Evolutionary conservation across 2,113 vertebrate species (phyloP).

Genomic region (Rhombomys opimus): DNA sequence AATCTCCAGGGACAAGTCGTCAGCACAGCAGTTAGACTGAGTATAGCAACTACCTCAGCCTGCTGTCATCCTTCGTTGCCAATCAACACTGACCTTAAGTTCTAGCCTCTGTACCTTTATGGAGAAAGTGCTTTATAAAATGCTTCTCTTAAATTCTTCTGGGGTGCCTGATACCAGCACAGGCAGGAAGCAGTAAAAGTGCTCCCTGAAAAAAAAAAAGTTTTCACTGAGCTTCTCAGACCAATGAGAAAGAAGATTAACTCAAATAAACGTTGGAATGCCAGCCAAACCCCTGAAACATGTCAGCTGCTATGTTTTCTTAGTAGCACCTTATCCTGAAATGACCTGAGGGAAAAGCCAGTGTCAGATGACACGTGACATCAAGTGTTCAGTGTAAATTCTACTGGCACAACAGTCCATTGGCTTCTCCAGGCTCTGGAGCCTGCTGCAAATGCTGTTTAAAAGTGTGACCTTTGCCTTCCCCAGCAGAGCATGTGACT

Average conservation of each 20-base stretch:
- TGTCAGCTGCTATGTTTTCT: slow-evolving; percentile 68
- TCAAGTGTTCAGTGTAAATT: slow-evolving; percentile 38
- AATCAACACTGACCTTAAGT: slow-evolving; percentile 47
- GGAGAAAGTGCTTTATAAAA: slow-evolving; percentile 40
- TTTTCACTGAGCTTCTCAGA: slow-evolving; percentile 55
- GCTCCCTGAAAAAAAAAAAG: slow-evolving; percentile 48
- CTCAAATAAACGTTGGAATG: slow-evolving; percentile 72
- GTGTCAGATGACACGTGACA: slow-evolving; percentile 60
- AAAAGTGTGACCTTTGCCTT: slow-evolving; percentile 58
- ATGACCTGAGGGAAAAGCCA: slow-evolving; percentile 78
- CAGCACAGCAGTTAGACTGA: neutral
- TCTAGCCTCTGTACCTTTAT: slow-evolving; percentile 13
- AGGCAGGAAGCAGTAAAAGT: slow-evolving; percentile 57
- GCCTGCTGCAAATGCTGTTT: neutral
- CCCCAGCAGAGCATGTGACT: slow-evolving; percentile 54
- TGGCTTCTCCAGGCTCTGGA: slow-evolving; percentile 14
- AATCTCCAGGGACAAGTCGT: neutral
- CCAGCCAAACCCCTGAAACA: slow-evolving; percentile 68
- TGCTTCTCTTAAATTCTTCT: slow-evolving; percentile 38
- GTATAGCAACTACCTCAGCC: slow-evolving; percentile 35
- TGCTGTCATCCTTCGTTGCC: neutral
- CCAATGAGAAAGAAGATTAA: slow-evolving; percentile 68
- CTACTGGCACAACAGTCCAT: neutral
- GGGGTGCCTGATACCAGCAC: slow-evolving; percentile 50
- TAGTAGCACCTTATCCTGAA: slow-evolving; percentile 80